Percentiles rank a stretch among this genome's conserved stretches.
Evolutionary conservation across 2,797 vertebrate genomes (phyloP).

Genomic region (Trematomus bernacchii): DNA sequence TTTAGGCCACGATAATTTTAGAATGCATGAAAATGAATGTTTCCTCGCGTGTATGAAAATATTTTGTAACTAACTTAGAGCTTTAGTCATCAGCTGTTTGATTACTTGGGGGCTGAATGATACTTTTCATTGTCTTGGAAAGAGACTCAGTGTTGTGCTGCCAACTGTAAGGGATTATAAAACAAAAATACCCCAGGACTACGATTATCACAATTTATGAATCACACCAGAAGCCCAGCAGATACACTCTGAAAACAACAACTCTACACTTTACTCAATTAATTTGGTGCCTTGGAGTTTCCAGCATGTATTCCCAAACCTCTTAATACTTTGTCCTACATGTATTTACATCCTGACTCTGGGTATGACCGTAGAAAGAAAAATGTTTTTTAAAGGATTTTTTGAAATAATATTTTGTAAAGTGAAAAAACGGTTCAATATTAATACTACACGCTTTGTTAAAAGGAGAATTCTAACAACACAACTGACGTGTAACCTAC

Average conservation of each 20-base stretch:
- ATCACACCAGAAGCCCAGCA: neutral
- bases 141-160: conserved; percentile 27
- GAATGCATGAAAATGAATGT: conserved; percentile 73
- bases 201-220: neutral
- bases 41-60: conserved; percentile 41
- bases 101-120: conserved; percentile 36
- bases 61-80: conserved; percentile 2
- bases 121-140: conserved; percentile 29
- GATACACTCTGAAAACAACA: neutral
- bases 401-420: neutral
- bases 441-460: neutral
- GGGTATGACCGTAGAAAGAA: neutral
- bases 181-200: neutral
- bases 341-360: neutral
- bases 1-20: conserved; percentile 32
- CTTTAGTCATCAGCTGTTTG: conserved; percentile 21
- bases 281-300: conserved; percentile 58
- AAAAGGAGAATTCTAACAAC: neutral
- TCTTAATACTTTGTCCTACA: neutral
- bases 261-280: neutral
- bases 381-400: neutral
- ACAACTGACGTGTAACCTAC: neutral
- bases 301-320: neutral
- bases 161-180: neutral
- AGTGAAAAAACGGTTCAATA: neutral